Base-by-base conservation (phyloP, 2,113 vertebrate genomes). In the Siniperca knerii region DNA sequence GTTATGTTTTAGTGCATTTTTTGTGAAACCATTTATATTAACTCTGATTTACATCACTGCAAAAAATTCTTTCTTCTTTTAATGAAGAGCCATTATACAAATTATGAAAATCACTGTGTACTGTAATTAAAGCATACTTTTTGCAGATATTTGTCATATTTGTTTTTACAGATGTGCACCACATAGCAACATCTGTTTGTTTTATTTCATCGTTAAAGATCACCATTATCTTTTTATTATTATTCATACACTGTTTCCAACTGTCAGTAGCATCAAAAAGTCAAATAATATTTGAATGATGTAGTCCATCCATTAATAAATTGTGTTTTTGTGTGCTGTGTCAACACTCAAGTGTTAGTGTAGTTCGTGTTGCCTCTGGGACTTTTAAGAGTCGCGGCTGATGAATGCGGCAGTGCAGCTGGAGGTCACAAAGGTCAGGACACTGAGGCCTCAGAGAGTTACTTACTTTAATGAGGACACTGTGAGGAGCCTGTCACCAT, bases 341-440 rank as follows among this genome's bases (percentile, higher is more conserved):
- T 65, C 18, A 15, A 71, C 62, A 44, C 8, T 57, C 13, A 15
- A 68, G 50, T 71, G 64, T 73, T 60, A 42, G 12, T 20, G 35
- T n/a, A 44, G 21, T 40, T 71, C 57, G 52, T 75, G 42, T 64
- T 65, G 83, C 86, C 84, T 81, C 62, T 8, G 23, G 79, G 89
- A 54, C 57, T 29, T 75, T 62, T 12, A n/a, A 23, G 62, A 65
- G 33, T 48, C 40, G 23, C 2, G n/a, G 50, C 67, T 48, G 29
- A 83, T 70, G 54, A 71, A 79, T 25, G 13, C 48, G 8, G 40
- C 5, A 8, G 48, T 67, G 57, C 25, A 71, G 65, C 40, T 64
- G 40, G 77, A 75, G 73, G 86, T 79, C 75, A 81, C 35, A 42
- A 21, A 87, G 92, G 76, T 87, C 83, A 79, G 48, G 55, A 81